Base-by-base conservation (phyloP, 2,888 invertebrate species). In the Argyresthia goedartella region DNA sequence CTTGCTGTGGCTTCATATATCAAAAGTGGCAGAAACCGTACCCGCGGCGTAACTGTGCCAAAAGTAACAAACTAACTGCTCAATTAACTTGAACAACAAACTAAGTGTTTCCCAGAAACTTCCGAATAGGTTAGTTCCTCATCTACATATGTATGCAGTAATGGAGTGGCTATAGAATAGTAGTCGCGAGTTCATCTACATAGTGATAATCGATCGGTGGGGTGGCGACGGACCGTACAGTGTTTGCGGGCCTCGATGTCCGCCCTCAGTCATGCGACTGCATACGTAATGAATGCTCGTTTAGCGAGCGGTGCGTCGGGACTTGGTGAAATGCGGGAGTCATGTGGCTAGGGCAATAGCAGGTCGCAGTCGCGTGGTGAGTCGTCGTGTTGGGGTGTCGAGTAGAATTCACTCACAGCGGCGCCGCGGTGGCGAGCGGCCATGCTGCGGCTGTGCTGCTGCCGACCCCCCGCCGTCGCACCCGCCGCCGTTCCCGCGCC, bases 341-440 rank as follows among this genome's bases (percentile, higher is more conserved):
- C 35, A 35, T 9, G 14, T 14, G 8, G 46, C 13, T 11, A 43
- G 43, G 43, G 14, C 43, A 11, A 13, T 36, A 35, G 35, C 9
- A n/a, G n/a, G n/a, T n/a, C n/a, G n/a, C n/a, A n/a, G n/a, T n/a
- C n/a, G n/a, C n/a, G n/a, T n/a, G 41, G 13, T 25, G 49, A 3
- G 41, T 15, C 13, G 51, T 46, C 13, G 39, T 36, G 46, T 25
- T 33, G 46, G 15, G 45, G 35, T 47, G 47, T 47, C 49, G 41
- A 6, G 41, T 10, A 11, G 73, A 78, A 56, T 73, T 59, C 73
- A 76, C 76, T 81, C 73, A 76, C 67, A 71, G 67, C 67, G 73
- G 71, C 69, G 73, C 68, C 74, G 73, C 73, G 72, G 78, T 65
- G 79, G 81, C 59, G 77, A 71, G 66, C 73, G 77, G 68, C n/a